These are phyloP conservation scores for Villa cingulata DNA, from an alignment of 2,888 invertebrate genomes.

Conservation along the genomic window DNA sequence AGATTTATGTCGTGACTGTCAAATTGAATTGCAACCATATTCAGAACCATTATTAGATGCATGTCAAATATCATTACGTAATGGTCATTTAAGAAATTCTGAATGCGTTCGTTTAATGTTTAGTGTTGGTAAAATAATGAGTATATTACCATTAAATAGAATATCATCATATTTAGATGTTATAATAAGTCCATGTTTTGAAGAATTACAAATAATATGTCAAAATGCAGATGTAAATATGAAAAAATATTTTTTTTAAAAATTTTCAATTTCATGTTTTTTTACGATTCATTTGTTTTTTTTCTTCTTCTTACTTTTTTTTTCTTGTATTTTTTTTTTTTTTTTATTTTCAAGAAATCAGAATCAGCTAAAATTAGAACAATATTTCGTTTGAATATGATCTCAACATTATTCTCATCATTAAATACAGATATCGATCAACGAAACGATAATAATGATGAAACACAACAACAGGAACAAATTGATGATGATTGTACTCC, in stretches of 20 bases:
- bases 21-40: slow-evolving; percentile 56
- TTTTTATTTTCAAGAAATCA: slow-evolving; percentile 31
- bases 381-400: slow-evolving; percentile 51
- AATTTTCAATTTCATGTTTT: not conserved
- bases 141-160: slow-evolving; percentile 46
- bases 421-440: slow-evolving; percentile 39
- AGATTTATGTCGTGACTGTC: slow-evolving; percentile 73
- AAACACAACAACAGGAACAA: slow-evolving; percentile 20
- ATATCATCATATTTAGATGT: slow-evolving; percentile 56
- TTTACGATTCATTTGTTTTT: not conserved
- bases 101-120: slow-evolving; percentile 64
- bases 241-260: not conserved
- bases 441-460: no score
- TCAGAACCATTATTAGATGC: slow-evolving; percentile 62
- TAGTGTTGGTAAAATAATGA: slow-evolving; percentile 58
- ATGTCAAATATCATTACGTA: slow-evolving; percentile 46
- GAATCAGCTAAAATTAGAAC: slow-evolving; percentile 40
- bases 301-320: not conserved
- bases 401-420: slow-evolving; percentile 49
- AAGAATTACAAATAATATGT: slow-evolving; percentile 44
- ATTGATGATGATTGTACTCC: slow-evolving; percentile 25
- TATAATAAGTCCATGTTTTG: slow-evolving; percentile 51
- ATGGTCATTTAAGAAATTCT: slow-evolving; percentile 45
- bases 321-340: not conserved
- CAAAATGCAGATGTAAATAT: slow-evolving; percentile 39